These are phyloP conservation scores for Corythornis madagascariensis DNA, from an alignment of 2,113 vertebrate species.

Conservation along the genomic window DNA sequence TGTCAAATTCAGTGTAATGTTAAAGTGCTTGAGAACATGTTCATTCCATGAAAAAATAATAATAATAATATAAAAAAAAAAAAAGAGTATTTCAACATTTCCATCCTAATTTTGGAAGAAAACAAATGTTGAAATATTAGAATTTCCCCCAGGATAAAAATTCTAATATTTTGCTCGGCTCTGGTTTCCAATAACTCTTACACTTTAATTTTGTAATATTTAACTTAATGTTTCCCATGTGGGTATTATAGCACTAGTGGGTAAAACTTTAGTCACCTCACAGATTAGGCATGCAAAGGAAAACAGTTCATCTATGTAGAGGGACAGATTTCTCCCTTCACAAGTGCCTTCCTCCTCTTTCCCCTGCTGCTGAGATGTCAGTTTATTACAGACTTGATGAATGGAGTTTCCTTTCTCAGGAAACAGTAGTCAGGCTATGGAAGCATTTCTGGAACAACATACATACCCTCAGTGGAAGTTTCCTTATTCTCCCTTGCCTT, in stretches of 20 bases:
- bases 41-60: conserved; percentile 24
- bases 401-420: conserved; percentile 70
- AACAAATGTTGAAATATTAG: conserved; percentile 63
- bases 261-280: conserved; percentile 65
- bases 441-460: conserved; percentile 56
- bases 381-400: conserved; percentile 66
- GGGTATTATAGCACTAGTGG: conserved; percentile 48
- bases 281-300: conserved; percentile 64
- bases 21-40: conserved; percentile 18
- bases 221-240: conserved; percentile 68
- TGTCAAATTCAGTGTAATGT: conserved; percentile 47
- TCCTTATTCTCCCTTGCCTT: conserved; percentile 21
- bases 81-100: conserved; percentile 44
- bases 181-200: conserved; percentile 67
- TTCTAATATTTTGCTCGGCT: conserved; percentile 55
- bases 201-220: conserved; percentile 67
- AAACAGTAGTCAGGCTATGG: conserved; percentile 66
- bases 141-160: conserved; percentile 63
- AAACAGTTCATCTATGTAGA: conserved; percentile 20
- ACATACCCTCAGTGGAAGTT: not conserved
- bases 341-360: conserved; percentile 68
- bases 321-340: conserved; percentile 41
- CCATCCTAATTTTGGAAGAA: conserved; percentile 58
- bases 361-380: conserved; percentile 62
- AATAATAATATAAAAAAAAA: not conserved